Conservation (phyloP, 2,113 vertebrate genomes). For the Pterocles orientalis region DNA sequence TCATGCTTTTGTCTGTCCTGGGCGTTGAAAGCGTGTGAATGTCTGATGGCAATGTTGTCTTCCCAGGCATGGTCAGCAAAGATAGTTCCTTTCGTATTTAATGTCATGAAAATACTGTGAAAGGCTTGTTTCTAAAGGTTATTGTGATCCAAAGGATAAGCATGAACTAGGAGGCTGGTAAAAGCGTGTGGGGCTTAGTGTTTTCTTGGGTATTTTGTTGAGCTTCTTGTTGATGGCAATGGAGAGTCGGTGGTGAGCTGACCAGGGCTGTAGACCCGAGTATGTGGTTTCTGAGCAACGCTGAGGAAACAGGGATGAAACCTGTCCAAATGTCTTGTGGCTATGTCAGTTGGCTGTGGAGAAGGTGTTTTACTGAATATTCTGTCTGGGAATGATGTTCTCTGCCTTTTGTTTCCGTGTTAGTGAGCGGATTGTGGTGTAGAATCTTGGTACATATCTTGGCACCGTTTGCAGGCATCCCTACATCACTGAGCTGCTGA, state of each 20-base stretch:
- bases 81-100: background rate
- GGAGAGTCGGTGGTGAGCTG: background rate
- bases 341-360: background rate
- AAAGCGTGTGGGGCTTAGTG: rapidly evolving
- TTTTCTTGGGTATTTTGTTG: background rate
- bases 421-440: background rate
- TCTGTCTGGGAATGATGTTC: background rate
- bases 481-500: background rate
- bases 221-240: background rate
- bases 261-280: background rate
- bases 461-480: background rate
- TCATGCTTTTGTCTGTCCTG: background rate
- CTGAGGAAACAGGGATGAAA: background rate
- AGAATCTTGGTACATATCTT: rapidly evolving
- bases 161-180: background rate
- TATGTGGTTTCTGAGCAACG: background rate
- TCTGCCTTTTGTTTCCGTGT: background rate
- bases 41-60: background rate
- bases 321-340: background rate
- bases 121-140: background rate
- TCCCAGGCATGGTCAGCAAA: background rate
- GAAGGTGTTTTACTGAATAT: background rate
- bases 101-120: background rate
- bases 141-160: background rate
- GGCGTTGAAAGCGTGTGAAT: rapidly evolving